These are phyloP conservation scores for Tenualosa thibaudeaui DNA, from an alignment of 2,797 vertebrate genomes.

Conservation along the genomic window DNA sequence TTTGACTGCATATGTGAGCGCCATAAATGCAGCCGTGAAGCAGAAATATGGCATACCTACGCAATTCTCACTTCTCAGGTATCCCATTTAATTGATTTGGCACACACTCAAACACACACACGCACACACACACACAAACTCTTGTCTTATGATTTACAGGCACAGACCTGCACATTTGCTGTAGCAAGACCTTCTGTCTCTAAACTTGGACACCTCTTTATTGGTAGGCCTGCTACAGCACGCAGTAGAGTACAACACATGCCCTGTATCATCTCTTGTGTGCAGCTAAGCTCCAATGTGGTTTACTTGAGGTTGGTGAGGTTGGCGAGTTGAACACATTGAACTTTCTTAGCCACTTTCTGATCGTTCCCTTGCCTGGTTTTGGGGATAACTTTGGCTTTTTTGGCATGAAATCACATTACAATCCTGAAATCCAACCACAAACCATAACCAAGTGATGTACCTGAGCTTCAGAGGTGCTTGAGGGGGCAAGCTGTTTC, in stretches of 20 bases:
- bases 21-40: background rate
- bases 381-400: background rate
- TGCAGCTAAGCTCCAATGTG: background rate
- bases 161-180: background rate
- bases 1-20: background rate
- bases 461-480: background rate
- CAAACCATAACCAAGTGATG: background rate
- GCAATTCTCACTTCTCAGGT: background rate
- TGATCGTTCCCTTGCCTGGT: background rate
- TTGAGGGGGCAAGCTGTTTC: background rate
- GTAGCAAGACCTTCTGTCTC: background rate
- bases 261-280: background rate
- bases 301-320: background rate
- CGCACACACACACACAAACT: slow-evolving; percentile 6
- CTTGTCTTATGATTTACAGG: background rate
- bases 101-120: background rate
- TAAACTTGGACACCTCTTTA: background rate
- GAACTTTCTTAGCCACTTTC: background rate
- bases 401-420: background rate
- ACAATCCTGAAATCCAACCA: background rate
- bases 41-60: slow-evolving; percentile 19
- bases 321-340: background rate
- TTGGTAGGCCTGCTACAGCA: background rate
- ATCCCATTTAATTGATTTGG: background rate
- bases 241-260: background rate